phyloP scores from a whole-genome alignment of 1,140 invertebrate species.

The Pararge aegeria region DNA sequence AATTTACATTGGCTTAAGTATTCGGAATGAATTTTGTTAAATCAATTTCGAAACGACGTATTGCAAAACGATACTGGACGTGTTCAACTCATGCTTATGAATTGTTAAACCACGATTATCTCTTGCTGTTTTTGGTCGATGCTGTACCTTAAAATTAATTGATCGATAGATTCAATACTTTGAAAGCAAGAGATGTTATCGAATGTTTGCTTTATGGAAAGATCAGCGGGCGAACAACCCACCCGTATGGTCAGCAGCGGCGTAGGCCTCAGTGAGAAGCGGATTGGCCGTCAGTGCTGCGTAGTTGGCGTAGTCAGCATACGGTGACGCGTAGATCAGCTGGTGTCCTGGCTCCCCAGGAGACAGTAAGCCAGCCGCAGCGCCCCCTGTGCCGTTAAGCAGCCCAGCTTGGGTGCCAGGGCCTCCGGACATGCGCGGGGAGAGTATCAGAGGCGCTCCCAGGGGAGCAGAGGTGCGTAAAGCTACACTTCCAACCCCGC shows the following conservation, averaged over 20 bases:
- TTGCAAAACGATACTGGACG: too few relatives aligned
- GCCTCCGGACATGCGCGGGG: slow-evolving; percentile 88
- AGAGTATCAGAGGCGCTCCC: slow-evolving; percentile 92
- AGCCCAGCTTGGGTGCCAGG: slow-evolving; percentile 88
- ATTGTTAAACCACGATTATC: too few relatives aligned
- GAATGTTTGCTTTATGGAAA: slow-evolving; percentile 36
- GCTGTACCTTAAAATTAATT: too few relatives aligned
- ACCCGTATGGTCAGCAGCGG: slow-evolving; percentile 93
- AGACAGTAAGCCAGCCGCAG: slow-evolving; percentile 81
- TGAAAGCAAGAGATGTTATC: slow-evolving; percentile 53
- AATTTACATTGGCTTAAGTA: too few relatives aligned
- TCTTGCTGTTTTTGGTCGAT: too few relatives aligned
- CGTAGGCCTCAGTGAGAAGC: slow-evolving; percentile 90
- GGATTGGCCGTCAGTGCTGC: slow-evolving; percentile 89
- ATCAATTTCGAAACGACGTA: too few relatives aligned
- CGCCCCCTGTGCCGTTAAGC: slow-evolving; percentile 80
- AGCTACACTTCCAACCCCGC: slow-evolving; percentile 82
- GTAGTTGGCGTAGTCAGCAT: slow-evolving; percentile 92
- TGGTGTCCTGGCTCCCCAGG: slow-evolving; percentile 84
- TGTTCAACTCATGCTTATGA: too few relatives aligned
- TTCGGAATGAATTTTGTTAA: too few relatives aligned
- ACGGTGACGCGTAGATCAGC: slow-evolving; percentile 88
- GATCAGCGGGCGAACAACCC: slow-evolving; percentile 92
- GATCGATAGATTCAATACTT: too few relatives aligned
- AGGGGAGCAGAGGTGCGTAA: slow-evolving; percentile 86